Base-by-base conservation (phyloP, 2,888 invertebrate genomes). In the Polia nebulosa region DNA sequence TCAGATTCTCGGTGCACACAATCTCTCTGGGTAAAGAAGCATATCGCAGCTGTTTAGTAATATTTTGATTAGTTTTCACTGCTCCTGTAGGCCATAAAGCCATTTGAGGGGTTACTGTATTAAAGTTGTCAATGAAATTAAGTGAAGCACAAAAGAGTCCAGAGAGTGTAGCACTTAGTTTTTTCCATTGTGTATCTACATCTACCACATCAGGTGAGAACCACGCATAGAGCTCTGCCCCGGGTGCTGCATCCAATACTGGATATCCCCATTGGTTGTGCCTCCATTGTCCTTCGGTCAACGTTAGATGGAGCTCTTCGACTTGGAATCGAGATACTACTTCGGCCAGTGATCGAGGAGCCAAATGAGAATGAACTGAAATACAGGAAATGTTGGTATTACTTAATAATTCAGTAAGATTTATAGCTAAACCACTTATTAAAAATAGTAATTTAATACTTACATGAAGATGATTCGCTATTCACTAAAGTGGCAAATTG, bases 1-100 rank as follows among this genome's bases (percentile, higher is more conserved):
- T 99, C 84, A 99, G 95, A 95, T 99, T 99, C 95, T 99, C 99
- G 0, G 99, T 99, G 89, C 99, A 99, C 5, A 99, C 99, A 84
- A 99, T 98, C 96, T 99, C 99, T 78, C 98, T 96, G 0, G 99
- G 99, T 72, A 99, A 92, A n/a, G 98, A 97, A 0, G 99, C 97
- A 94, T 99, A 99, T 84, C 98, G 94, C 52, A 97, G 90, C 84
- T 92, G 96, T 87, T 96, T 95, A 81, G 96, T 93, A 85, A 96
- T 91, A 88, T 96, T 92, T 72, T 94, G 91, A 89, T 86, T 92
- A 82, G 90, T 83, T 70, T 88, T 90, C 11, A 96, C 92, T 49
- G 97, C 96, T 47, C 98, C 98, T 69, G 95, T 96, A 0, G 99
- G 99, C 84, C 97, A 96, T 85, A 99, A 97, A 41, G 98, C 97